These are phyloP conservation scores for Sisor rabdophorus DNA, from an alignment of 2,113 vertebrate species.

Conservation along the genomic window DNA sequence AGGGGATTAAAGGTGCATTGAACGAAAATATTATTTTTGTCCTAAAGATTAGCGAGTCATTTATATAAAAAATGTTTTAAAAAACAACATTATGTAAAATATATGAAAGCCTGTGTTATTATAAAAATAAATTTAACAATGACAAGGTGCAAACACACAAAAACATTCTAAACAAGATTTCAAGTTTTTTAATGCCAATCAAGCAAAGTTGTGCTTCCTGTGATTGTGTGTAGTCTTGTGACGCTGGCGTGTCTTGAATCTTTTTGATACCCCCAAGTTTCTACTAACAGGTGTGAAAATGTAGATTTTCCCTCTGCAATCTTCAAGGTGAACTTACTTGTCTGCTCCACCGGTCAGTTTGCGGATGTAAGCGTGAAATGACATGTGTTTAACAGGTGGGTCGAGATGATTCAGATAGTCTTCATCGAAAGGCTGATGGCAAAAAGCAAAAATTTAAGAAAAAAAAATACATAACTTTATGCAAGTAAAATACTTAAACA, in stretches of 20 bases:
- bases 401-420: conserved; percentile 98
- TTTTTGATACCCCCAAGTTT: too few species aligned
- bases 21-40: neutral
- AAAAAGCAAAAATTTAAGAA: conserved; percentile 6
- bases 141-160: too few species aligned
- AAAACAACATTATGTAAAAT: too few species aligned
- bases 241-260: too few species aligned
- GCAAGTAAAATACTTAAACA: neutral
- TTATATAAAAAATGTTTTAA: too few species aligned
- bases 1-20: neutral
- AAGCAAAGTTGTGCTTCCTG: too few species aligned
- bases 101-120: too few species aligned
- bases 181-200: too few species aligned
- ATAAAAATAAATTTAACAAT: too few species aligned
- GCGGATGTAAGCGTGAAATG: conserved; percentile 97
- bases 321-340: conserved; percentile 75
- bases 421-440: conserved; percentile 90
- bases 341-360: conserved; percentile 96
- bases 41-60: too few species aligned
- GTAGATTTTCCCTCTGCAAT: neutral
- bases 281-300: neutral
- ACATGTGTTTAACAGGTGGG: conserved; percentile 99
- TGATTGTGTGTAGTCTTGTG: too few species aligned
- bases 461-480: neutral
- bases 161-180: too few species aligned